Conservation (phyloP, 2,888 invertebrate species). For the Rosalia funebris region DNA sequence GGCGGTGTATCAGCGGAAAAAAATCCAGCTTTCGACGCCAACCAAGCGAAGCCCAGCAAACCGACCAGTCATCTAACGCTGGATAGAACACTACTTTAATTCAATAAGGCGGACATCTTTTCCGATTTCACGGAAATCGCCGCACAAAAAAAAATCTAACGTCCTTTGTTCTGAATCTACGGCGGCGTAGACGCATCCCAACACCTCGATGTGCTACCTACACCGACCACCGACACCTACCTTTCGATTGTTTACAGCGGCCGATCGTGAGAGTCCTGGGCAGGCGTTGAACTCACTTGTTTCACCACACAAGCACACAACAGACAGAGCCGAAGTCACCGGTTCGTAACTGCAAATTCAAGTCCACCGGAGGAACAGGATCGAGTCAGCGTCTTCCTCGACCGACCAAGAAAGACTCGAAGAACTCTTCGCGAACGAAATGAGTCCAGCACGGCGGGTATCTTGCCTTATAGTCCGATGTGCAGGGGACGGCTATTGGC, state of each 20-base stretch:
- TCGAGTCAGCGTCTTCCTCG: constrained; percentile 28
- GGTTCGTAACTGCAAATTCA: constrained; percentile 45
- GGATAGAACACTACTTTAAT: too few relatives aligned
- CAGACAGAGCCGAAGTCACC: constrained; percentile 46
- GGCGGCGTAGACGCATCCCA: background rate
- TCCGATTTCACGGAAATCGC: too few relatives aligned
- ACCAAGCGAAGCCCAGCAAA: too few relatives aligned
- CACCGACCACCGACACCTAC: too few relatives aligned
- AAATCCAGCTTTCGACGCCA: too few relatives aligned
- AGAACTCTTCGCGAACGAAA: constrained; percentile 49
- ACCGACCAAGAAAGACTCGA: constrained; percentile 31
- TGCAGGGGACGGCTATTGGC: constrained; percentile 58
- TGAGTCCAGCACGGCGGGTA: constrained; percentile 60
- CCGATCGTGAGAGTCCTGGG: constrained; percentile 28
- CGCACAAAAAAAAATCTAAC: too few relatives aligned
- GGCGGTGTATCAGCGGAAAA: too few relatives aligned
- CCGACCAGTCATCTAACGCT: too few relatives aligned
- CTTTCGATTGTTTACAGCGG: constrained; percentile 19
- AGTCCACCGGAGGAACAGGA: constrained; percentile 44
- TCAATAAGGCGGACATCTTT: too few relatives aligned
- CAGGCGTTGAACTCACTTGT: constrained; percentile 51
- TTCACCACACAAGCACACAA: constrained; percentile 49
- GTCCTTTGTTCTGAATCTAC: background rate
- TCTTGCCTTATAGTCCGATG: constrained; percentile 59
- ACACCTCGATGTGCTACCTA: background rate